Conservation (phyloP, 2,888 invertebrate species). For the Drosophila imparisetae region DNA sequence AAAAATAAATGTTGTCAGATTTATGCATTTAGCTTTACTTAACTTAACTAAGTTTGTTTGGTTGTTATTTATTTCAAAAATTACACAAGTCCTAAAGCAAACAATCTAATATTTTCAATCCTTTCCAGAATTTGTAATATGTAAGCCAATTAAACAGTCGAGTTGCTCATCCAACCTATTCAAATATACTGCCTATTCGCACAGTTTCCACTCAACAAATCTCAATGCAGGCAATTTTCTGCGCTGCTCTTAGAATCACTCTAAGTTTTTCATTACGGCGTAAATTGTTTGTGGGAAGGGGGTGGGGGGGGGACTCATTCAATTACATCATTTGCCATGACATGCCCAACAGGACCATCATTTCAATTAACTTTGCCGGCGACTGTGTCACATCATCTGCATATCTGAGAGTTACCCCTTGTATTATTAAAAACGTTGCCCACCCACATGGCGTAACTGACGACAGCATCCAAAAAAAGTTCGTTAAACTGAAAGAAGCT, state of each 20-base stretch:
- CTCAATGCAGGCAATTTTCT: conserved; percentile 5
- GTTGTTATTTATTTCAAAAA: background rate
- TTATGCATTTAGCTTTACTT: background rate
- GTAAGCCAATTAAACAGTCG: background rate
- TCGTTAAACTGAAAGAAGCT: conserved; percentile 48
- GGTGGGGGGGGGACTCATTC: background rate
- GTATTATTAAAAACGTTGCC: conserved; percentile 61
- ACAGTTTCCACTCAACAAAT: conserved; percentile 21
- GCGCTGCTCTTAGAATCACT: background rate
- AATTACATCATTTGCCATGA: conserved; percentile 32
- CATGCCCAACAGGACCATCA: conserved; percentile 21
- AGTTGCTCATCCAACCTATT: background rate
- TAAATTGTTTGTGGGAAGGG: background rate
- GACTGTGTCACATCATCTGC: conserved; percentile 19
- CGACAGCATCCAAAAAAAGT: conserved; percentile 43
- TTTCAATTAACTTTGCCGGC: conserved; percentile 47
- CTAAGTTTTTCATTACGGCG: conserved; percentile 24
- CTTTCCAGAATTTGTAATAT: background rate
- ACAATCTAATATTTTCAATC: background rate
- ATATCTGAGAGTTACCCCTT: conserved; percentile 13
- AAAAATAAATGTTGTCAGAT: background rate
- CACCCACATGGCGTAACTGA: conserved; percentile 55
- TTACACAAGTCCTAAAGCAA: background rate
- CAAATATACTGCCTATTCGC: background rate
- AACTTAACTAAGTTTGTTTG: background rate